These are phyloP conservation scores for Luehdorfia chinensis DNA, from an alignment of 1,140 invertebrate genomes.

Conservation along the genomic window DNA sequence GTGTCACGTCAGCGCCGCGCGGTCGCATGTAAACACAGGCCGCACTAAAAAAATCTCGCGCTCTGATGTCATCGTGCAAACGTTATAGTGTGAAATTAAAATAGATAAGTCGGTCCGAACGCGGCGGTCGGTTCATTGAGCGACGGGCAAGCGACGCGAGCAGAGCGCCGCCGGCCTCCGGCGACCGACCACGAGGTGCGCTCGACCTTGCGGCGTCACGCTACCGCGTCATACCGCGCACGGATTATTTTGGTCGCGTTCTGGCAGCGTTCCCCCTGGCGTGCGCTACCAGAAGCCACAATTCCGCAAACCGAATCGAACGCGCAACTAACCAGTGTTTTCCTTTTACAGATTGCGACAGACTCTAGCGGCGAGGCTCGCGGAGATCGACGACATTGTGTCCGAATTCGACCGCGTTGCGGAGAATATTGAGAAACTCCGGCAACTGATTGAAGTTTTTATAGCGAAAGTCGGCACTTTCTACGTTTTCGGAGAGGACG, in stretches of 20 bases:
- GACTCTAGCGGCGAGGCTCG: slow-evolving; percentile 70
- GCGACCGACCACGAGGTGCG: slow-evolving; percentile 69
- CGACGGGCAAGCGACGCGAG: slow-evolving; percentile 68
- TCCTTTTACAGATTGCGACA: slow-evolving; percentile 72
- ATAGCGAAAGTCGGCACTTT: slow-evolving; percentile 81
- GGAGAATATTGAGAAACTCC: slow-evolving; percentile 80
- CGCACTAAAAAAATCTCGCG: slow-evolving; percentile 60
- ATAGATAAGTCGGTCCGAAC: slow-evolving; percentile 58
- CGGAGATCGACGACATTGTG: slow-evolving; percentile 69
- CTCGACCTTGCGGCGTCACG: slow-evolving; percentile 67
- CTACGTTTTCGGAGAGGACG: slow-evolving; percentile 86
- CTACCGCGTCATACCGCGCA: slow-evolving; percentile 46
- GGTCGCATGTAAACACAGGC: slow-evolving; percentile 65
- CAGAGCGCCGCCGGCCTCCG: slow-evolving; percentile 65
- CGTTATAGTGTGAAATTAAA: slow-evolving; percentile 62
- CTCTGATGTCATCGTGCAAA: slow-evolving; percentile 71
- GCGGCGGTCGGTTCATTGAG: slow-evolving; percentile 67
- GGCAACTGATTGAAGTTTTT: slow-evolving; percentile 80
- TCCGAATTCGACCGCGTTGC: slow-evolving; percentile 76
- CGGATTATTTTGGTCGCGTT: slow-evolving; percentile 68
- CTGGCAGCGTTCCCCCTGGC: slow-evolving; percentile 54
- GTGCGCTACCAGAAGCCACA: slow-evolving; percentile 35
- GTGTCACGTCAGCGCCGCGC: slow-evolving; percentile 40
- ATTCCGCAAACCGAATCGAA: slow-evolving; percentile 21
- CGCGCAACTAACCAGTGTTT: slow-evolving; percentile 30